These are phyloP conservation scores for Cryptus viduatorius DNA, from an alignment of 2,888 invertebrate genomes.

Conservation along the genomic window DNA sequence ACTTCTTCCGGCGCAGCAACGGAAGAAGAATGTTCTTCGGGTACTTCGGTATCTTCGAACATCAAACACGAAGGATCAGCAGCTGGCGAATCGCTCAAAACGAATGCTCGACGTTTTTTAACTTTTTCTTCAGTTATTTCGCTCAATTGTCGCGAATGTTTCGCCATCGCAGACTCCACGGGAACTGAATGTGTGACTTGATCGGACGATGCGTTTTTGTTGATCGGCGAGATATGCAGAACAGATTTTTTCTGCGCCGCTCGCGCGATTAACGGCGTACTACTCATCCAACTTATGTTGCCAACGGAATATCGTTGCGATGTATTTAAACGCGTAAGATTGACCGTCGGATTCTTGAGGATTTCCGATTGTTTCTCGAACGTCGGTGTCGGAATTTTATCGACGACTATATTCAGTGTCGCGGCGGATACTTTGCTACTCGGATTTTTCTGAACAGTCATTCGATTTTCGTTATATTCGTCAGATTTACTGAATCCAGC, in stretches of 20 bases:
- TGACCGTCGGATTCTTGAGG: constrained; percentile 39
- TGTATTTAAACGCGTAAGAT: constrained; percentile 31
- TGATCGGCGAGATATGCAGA: constrained; percentile 72
- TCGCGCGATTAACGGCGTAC: constrained; percentile 70
- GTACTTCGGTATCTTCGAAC: constrained; percentile 45
- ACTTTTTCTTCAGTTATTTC: background rate
- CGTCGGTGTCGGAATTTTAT: background rate
- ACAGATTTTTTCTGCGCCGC: constrained; percentile 9
- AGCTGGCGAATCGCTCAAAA: constrained; percentile 46
- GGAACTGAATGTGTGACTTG: background rate
- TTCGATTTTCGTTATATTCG: background rate
- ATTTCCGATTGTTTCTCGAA: background rate
- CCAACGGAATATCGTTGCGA: background rate
- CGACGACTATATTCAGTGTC: background rate
- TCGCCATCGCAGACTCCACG: background rate
- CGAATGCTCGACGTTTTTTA: background rate
- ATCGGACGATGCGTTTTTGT: background rate
- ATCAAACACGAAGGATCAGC: constrained; percentile 36
- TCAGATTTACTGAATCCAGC: background rate
- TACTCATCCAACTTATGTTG: constrained; percentile 66
- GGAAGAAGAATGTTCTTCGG: background rate
- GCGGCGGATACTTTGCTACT: background rate
- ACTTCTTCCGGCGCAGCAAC: background rate
- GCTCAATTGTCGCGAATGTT: background rate
- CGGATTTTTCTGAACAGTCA: background rate